These are phyloP conservation scores for Oenanthe melanoleuca DNA, from an alignment of 2,113 vertebrate genomes.

Conservation along the genomic window DNA sequence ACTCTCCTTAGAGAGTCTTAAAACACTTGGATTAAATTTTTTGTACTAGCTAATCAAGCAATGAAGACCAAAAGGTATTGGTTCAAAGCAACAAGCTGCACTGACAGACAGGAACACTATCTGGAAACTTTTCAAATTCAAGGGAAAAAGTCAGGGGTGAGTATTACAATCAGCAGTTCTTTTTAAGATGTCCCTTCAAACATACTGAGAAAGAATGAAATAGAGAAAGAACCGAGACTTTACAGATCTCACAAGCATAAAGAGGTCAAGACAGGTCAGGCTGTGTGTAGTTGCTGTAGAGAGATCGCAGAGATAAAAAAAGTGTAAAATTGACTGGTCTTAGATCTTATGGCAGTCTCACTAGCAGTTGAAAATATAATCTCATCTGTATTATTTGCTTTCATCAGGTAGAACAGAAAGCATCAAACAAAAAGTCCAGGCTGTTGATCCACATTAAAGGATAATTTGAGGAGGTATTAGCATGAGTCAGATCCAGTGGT, in stretches of 20 bases:
- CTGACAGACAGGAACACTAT: neutral
- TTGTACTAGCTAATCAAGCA: neutral
- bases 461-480: neutral
- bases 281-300: slow-evolving; percentile 35
- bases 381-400: neutral
- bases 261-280: slow-evolving; percentile 44
- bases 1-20: neutral
- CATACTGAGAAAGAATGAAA: slow-evolving; percentile 24
- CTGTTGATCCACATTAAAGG: neutral
- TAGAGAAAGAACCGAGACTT: slow-evolving; percentile 33
- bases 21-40: neutral
- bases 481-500: neutral
- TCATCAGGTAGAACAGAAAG: neutral
- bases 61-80: neutral
- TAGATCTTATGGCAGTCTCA: slow-evolving; percentile 4
- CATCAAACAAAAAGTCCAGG: neutral
- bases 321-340: slow-evolving; percentile 24
- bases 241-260: slow-evolving; percentile 52
- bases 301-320: slow-evolving; percentile 48
- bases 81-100: neutral
- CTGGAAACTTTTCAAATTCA: slow-evolving; percentile 9
- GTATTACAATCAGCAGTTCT: slow-evolving; percentile 21
- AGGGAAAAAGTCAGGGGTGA: slow-evolving; percentile 32
- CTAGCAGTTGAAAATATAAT: neutral
- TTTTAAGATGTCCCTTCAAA: slow-evolving; percentile 37